Conservation (phyloP, 2,113 vertebrate species). For the Sinocyclocheilus anophthalmus region DNA sequence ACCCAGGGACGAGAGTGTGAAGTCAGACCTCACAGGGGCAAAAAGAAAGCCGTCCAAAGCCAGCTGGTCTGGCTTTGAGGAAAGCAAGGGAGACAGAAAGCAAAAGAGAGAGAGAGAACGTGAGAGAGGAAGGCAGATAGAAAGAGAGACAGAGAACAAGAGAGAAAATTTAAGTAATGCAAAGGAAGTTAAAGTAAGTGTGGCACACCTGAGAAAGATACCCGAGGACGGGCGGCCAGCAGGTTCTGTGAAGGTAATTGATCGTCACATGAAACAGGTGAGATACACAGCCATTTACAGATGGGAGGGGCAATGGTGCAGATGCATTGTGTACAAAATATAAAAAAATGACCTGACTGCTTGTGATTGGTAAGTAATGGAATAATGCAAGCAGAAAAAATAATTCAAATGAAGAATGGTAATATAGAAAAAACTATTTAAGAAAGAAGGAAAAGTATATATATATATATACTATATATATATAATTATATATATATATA, state of each 20-base stretch:
- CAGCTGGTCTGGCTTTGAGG: constrained; percentile 82
- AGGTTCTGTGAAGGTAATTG: constrained; percentile 71
- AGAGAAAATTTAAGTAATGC: constrained; percentile 52
- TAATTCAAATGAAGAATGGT: not conserved
- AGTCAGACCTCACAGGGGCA: constrained; percentile 77
- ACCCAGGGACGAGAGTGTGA: constrained; percentile 75
- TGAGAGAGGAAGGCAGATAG: constrained; percentile 26
- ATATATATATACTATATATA: too few species aligned
- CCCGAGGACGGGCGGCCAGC: constrained; percentile 61
- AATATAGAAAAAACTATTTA: too few species aligned
- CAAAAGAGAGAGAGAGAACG: constrained; percentile 20
- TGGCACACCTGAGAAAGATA: constrained; percentile 53
- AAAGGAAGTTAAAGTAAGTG: constrained; percentile 48
- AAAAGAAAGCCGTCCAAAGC: constrained; percentile 76
- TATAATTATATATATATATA: too few species aligned
- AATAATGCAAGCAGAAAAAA: not conserved
- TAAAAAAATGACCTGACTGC: not conserved
- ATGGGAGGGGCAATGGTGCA: not conserved
- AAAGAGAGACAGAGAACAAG: constrained; percentile 23
- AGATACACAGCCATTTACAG: constrained; percentile 58
- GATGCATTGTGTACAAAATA: not conserved
- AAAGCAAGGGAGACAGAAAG: constrained; percentile 57
- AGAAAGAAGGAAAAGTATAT: too few species aligned
- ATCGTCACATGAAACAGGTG: constrained; percentile 73
- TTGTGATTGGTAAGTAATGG: not conserved